Conservation (phyloP, 1,140 invertebrate species). For the Microplitis mediator region DNA sequence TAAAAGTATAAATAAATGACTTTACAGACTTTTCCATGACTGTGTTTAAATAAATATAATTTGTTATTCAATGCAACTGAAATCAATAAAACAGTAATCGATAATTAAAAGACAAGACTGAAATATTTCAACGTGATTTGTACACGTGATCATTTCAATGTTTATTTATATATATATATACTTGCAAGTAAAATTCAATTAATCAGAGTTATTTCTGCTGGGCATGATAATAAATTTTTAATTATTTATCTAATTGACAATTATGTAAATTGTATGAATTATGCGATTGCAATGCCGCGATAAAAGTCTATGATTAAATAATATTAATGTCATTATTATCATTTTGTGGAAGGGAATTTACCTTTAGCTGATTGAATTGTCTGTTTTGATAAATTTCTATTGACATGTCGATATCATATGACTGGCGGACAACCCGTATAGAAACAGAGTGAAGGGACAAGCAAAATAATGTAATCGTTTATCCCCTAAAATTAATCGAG, state of each 20-base stretch:
- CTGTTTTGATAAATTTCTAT: neutral
- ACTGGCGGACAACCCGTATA: neutral
- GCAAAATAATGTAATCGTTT: slow-evolving; percentile 14
- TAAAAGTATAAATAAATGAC: no score
- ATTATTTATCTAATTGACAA: neutral
- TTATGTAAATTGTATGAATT: neutral
- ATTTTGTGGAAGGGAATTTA: no score
- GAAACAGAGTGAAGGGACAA: neutral
- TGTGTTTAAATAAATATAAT: no score
- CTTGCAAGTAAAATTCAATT: neutral
- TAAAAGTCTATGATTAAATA: no score
- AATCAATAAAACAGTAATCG: slow-evolving; percentile 22
- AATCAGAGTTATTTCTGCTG: neutral
- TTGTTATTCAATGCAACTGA: neutral
- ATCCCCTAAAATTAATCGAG: slow-evolving; percentile 13
- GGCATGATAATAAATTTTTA: neutral
- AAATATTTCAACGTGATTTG: slow-evolving; percentile 34
- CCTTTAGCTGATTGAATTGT: neutral
- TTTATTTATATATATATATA: neutral
- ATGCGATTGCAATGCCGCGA: no score
- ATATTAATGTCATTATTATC: no score
- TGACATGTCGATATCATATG: neutral
- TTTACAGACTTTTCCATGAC: no score
- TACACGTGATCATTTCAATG: slow-evolving; percentile 32
- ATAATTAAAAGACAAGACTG: slow-evolving; percentile 37